Base-by-base conservation (phyloP, 2,888 invertebrate genomes). In the Eudemis profundana region DNA sequence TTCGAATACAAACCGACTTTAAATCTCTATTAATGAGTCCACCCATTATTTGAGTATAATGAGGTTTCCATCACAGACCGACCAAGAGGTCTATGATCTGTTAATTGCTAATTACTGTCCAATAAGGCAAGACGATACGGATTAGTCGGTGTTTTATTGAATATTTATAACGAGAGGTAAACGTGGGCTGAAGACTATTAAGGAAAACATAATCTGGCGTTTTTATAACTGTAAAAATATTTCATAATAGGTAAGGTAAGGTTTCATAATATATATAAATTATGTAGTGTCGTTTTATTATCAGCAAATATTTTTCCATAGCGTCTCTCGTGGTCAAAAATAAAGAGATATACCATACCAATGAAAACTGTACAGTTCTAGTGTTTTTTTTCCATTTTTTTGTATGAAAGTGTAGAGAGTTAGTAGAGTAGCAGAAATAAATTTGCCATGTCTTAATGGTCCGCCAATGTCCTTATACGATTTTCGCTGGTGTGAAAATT, bases 41-140 rank as follows among this genome's bases (percentile, higher is more conserved):
- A 33, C 33, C 33, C 33, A 33, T 38, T 53, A 4, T 1, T 21
- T 14, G n/a, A 15, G 14, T 19, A 19, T 19, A 36, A 19, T 51
- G 36, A 53, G 2, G 15, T 15, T 12, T 38, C 38, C 19, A 12
- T 46, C 19, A 36, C 12, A 29, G 21, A 42, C 8, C n/a, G 17
- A 7, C 15, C 50, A 40, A 47, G n/a, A 57, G 50, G 42, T 63
- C 42, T 50, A 17, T 53, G 56, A 50, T 49, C 29, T 57, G 19
- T 50, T 57, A 36, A 63, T 50, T 63, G 21, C 42, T 57, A 33
- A 57, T 63, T 50, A 50, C 49, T 36, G 33, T 33, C 42, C 42
- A 50, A 50, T 36, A 57, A 23, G 56, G 57, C 27, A 19, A 40
- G 54, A 40, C 56, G 38, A 33, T 33, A 33, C 49, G 23, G 23